Percentiles rank a stretch among this genome's conserved stretches.
Evolutionary conservation across 2,113 vertebrate genomes (phyloP).

Genomic region (Lepidothrix coronata): DNA sequence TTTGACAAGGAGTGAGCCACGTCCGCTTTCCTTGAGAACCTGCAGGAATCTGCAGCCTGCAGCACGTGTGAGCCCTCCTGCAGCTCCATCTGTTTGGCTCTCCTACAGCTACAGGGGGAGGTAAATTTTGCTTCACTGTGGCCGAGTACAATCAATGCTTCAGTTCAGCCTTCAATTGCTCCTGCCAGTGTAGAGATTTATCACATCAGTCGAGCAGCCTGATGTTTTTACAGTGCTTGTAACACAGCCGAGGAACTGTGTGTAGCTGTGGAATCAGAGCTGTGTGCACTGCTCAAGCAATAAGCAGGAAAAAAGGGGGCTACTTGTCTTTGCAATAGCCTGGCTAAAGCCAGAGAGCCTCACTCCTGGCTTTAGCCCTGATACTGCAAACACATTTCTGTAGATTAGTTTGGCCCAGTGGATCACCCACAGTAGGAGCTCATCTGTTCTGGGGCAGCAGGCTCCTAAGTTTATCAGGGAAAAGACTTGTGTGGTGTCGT

Average conservation of each 20-base stretch:
- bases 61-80: constrained; percentile 25
- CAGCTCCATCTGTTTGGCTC: constrained; percentile 34
- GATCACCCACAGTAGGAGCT: background rate
- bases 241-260: background rate
- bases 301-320: background rate
- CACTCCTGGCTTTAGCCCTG: background rate
- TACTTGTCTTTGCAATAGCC: background rate
- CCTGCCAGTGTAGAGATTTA: background rate
- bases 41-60: background rate
- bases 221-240: constrained; percentile 30
- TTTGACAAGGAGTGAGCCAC: background rate
- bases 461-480: background rate
- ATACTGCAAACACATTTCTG: background rate
- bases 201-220: constrained; percentile 5
- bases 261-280: background rate
- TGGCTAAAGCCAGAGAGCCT: background rate
- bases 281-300: background rate
- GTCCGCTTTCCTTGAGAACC: background rate
- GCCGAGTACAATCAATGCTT: background rate
- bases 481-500: background rate
- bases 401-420: background rate
- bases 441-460: background rate
- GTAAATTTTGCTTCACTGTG: background rate
- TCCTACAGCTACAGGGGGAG: background rate
- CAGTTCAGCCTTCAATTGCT: background rate